A percentile compares a stretch with the other conserved stretches of the same genome.
These are phyloP conservation scores for Drosophila takahashii DNA, from an alignment of 1,140 invertebrate species.

Conservation along the genomic window DNA sequence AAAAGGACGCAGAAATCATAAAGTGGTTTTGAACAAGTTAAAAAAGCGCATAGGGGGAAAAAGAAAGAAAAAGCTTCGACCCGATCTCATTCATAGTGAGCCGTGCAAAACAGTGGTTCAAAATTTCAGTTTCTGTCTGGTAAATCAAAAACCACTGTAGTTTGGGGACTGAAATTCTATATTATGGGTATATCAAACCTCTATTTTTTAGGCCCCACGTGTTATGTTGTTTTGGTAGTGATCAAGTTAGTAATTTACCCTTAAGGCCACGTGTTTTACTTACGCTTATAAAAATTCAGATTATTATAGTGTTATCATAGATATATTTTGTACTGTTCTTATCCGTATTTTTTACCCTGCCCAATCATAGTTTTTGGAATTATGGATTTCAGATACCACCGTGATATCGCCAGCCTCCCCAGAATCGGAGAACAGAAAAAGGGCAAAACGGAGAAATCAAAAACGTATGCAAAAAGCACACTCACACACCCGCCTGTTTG, in stretches of 20 bases:
- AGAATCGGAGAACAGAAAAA: constrained; percentile 49
- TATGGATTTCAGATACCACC: constrained; percentile 43
- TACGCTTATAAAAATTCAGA: neutral
- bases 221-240: too few species aligned
- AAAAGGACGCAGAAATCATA: constrained; percentile 80
- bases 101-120: constrained; percentile 42
- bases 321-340: neutral
- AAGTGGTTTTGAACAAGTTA: constrained; percentile 81
- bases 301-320: neutral
- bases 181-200: too few species aligned
- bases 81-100: constrained; percentile 62
- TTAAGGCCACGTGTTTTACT: neutral
- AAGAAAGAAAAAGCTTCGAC: constrained; percentile 43
- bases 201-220: too few species aligned
- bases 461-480: constrained; percentile 68
- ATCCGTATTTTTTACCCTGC: neutral
- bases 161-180: too few species aligned
- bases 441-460: constrained; percentile 57
- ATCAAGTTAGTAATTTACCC: neutral
- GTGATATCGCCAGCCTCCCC: constrained; percentile 43
- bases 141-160: neutral
- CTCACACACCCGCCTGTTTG: constrained; percentile 5
- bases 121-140: neutral
- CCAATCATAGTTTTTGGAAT: constrained; percentile 24
- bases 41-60: constrained; percentile 61